phyloP scores from a whole-genome alignment of 2,113 vertebrate genomes.

The Podilymbus podiceps region DNA sequence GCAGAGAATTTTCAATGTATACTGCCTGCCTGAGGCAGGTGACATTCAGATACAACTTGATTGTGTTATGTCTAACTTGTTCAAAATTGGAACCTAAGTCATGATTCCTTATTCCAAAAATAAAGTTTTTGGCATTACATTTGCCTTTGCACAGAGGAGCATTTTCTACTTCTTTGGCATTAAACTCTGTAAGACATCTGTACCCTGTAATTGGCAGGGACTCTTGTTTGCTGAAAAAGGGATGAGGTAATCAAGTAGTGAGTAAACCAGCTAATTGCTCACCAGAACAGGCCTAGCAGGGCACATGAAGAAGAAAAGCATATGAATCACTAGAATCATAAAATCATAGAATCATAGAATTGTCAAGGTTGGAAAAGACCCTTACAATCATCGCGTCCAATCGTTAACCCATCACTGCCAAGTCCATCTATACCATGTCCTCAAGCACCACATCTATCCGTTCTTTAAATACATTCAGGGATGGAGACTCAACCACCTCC shows the following conservation, averaged over 20 bases:
- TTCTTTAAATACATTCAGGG: too few species aligned
- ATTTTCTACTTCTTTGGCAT: conserved; percentile 27
- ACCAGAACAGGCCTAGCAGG: background rate
- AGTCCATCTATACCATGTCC: too few species aligned
- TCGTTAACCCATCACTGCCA: too few species aligned
- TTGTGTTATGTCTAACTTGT: background rate
- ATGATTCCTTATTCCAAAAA: background rate
- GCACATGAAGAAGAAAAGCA: background rate
- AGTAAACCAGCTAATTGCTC: background rate
- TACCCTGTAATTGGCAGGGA: background rate
- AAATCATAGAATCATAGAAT: too few species aligned
- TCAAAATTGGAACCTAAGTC: background rate
- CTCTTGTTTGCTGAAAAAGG: conserved; percentile 13
- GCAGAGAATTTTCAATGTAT: background rate
- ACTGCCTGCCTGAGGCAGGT: background rate
- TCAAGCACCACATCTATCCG: too few species aligned
- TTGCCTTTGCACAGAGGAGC: background rate
- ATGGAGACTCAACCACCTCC: too few species aligned
- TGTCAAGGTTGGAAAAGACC: too few species aligned
- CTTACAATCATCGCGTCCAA: too few species aligned
- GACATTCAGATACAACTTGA: background rate
- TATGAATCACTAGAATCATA: background rate
- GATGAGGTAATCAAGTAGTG: conserved; percentile 14
- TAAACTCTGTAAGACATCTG: conserved; percentile 17
- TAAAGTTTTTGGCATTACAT: background rate